Evolutionary conservation across 2,888 invertebrate species (phyloP).

Genomic region (Electrophaes corylata): DNA sequence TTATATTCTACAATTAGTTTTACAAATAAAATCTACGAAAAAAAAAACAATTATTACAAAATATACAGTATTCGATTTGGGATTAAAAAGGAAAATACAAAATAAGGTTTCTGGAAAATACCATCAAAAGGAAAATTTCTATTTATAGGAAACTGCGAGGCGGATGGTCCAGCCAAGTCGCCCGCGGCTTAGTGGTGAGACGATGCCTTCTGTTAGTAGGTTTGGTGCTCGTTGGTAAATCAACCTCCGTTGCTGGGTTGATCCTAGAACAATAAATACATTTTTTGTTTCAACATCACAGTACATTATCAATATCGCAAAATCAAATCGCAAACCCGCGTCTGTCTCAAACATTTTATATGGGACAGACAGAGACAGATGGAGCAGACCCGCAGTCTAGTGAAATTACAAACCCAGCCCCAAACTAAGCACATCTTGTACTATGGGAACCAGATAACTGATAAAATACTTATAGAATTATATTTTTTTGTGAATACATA

Average conservation of each 20-base stretch:
- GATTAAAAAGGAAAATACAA: conserved; percentile 38
- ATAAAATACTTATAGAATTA: no score
- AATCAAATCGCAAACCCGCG: no score
- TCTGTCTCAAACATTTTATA: no score
- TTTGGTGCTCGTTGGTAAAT: conserved; percentile 42
- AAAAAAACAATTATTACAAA: conserved; percentile 61
- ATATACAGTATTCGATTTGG: conserved; percentile 60
- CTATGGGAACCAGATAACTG: no score
- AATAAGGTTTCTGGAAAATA: conserved; percentile 36
- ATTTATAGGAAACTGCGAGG: conserved; percentile 33
- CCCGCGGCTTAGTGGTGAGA: conserved; percentile 31
- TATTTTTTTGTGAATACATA: no score
- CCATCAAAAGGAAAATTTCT: not conserved
- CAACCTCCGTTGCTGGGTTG: conserved; percentile 78
- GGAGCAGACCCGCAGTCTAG: no score
- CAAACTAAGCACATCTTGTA: no score
- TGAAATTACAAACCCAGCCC: no score
- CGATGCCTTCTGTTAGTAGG: conserved; percentile 17
- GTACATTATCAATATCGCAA: no score
- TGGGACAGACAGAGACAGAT: no score
- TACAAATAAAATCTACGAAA: conserved; percentile 48
- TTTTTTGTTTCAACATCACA: not conserved
- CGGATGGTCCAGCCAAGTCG: conserved; percentile 41
- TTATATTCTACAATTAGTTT: conserved; percentile 35
- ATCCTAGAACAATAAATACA: conserved; percentile 52